These are phyloP conservation scores for Andrena praecox DNA, from an alignment of 2,888 invertebrate species.

Conservation along the genomic window DNA sequence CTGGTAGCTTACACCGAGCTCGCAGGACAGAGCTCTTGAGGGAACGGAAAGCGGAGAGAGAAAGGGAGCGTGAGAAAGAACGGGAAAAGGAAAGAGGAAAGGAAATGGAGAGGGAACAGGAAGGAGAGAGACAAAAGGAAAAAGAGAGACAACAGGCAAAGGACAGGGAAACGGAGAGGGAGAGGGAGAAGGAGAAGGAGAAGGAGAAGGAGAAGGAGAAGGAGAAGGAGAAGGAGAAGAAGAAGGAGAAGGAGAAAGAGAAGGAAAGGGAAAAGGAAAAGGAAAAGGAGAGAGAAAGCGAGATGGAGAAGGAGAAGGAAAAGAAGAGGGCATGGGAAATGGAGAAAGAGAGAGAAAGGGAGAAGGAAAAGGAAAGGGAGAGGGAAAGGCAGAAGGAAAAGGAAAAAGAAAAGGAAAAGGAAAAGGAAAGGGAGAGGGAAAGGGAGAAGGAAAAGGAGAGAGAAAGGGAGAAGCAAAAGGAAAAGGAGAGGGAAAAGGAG, in stretches of 20 bases:
- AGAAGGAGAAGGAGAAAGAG: constrained; percentile 34
- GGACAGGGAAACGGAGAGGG: constrained; percentile 18
- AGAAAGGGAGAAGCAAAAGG: no score
- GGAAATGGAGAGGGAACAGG: constrained; percentile 56
- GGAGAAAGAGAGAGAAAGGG: no score
- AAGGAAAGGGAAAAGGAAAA: constrained; percentile 35
- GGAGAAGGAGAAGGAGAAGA: constrained; percentile 49
- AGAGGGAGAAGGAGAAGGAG: constrained; percentile 43
- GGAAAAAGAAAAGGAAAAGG: no score
- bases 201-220: constrained; percentile 60
- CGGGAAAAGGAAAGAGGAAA: constrained; percentile 65
- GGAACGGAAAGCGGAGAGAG: constrained; percentile 77
- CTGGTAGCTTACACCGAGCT: constrained; percentile 79
- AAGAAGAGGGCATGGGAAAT: no score
- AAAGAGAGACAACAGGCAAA: constrained; percentile 52
- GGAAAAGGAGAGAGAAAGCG: not conserved
- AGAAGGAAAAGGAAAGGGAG: no score
- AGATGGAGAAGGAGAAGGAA: not conserved
- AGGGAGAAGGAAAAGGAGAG: no score
- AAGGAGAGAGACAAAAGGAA: constrained; percentile 43
- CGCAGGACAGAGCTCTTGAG: constrained; percentile 75
- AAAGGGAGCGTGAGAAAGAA: constrained; percentile 70
- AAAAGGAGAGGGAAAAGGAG: no score
- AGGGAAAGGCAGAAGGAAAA: rapidly evolving
- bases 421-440: rapidly evolving